A percentile compares a stretch with the other conserved stretches of the same genome.
These are phyloP conservation scores for Coregonus suidteri DNA, from an alignment of 2,797 vertebrate species.

Conservation along the genomic window DNA sequence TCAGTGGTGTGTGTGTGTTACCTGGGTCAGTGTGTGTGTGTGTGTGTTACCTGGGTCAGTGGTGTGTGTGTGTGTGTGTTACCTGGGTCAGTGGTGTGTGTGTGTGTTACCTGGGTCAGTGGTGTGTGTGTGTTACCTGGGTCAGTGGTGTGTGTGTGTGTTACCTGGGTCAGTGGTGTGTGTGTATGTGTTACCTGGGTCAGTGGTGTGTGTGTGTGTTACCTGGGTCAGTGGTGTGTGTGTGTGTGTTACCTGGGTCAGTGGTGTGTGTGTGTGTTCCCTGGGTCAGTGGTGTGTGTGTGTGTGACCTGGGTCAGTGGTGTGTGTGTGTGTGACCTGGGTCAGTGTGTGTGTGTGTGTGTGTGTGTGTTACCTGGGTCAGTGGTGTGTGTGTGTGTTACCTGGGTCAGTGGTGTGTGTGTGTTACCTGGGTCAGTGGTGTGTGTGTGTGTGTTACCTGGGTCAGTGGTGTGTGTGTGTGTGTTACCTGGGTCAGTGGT, in stretches of 20 bases:
- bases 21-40: slow-evolving; percentile 62
- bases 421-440: no score
- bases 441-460: slow-evolving; percentile 27
- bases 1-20: no score
- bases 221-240: slow-evolving; percentile 24
- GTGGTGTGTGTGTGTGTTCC: no score
- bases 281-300: no score
- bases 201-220: background rate
- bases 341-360: background rate
- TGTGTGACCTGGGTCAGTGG: slow-evolving; percentile 57
- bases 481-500: slow-evolving; percentile 42
- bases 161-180: slow-evolving; percentile 60
- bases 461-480: slow-evolving; percentile 64
- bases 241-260: slow-evolving; percentile 51
- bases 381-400: slow-evolving; percentile 58
- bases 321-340: slow-evolving; percentile 61
- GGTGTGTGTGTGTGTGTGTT: slow-evolving; percentile 1
- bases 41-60: slow-evolving; percentile 57
- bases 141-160: no score
- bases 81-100: slow-evolving; percentile 39
- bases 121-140: no score
- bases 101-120: slow-evolving; percentile 42
- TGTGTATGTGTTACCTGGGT: slow-evolving; percentile 58
- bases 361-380: background rate
- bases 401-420: no score